These are phyloP conservation scores for Ceratina calcarata DNA, from an alignment of 1,140 invertebrate species.

Conservation along the genomic window DNA sequence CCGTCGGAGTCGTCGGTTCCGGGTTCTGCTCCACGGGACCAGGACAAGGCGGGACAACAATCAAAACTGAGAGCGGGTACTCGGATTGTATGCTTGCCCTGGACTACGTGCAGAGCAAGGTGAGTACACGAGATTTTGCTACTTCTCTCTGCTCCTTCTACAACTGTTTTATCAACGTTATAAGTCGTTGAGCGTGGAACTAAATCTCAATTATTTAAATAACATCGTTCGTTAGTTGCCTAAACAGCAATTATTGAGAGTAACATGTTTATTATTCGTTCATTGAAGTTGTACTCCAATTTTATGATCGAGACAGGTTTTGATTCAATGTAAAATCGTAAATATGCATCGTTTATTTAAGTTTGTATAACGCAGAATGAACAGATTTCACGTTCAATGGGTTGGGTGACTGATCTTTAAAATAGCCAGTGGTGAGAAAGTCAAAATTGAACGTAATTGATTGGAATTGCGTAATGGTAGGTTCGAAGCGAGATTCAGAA, in stretches of 20 bases:
- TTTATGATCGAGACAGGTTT: too few relatives aligned
- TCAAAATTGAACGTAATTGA: slow-evolving; percentile 2
- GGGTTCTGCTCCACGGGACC: slow-evolving; percentile 78
- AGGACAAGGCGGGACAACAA: slow-evolving; percentile 79
- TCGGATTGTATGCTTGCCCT: slow-evolving; percentile 87
- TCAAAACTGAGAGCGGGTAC: slow-evolving; percentile 87
- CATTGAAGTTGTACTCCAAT: too few relatives aligned
- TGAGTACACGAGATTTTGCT: slow-evolving; percentile 67
- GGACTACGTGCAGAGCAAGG: slow-evolving; percentile 87
- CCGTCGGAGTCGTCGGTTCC: slow-evolving; percentile 79
- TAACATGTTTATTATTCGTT: too few relatives aligned
- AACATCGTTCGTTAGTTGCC: too few relatives aligned
- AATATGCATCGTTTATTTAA: too few relatives aligned
- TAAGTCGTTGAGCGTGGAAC: too few relatives aligned
- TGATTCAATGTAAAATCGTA: too few relatives aligned
- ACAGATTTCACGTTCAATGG: neutral
- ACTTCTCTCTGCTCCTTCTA: neutral
- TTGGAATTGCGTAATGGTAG: neutral
- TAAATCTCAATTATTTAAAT: too few relatives aligned
- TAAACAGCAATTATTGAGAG: too few relatives aligned
- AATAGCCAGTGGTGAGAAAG: neutral
- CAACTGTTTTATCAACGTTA: neutral
- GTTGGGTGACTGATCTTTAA: neutral
- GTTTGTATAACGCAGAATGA: too few relatives aligned
- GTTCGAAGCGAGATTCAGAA: slow-evolving; percentile 7